Percentiles rank a stretch among this genome's conserved stretches.
Conservation (phyloP, 1,140 invertebrate genomes). For the Diuraphis noxia region DNA sequence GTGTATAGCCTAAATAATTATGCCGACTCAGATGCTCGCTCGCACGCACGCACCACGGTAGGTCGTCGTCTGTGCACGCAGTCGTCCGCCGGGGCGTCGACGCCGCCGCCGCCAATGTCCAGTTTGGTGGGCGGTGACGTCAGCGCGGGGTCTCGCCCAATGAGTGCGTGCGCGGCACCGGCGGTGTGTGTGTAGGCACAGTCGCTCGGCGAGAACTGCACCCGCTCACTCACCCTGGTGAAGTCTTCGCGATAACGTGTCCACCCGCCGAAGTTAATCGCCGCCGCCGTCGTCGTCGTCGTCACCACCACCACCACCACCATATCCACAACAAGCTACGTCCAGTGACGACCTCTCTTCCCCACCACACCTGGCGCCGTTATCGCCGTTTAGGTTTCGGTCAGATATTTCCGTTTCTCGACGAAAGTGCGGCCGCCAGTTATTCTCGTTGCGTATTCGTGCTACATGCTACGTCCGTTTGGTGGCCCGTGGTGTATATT, state of each 20-base stretch:
- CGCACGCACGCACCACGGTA: not conserved
- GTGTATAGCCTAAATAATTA: slow-evolving; percentile 43
- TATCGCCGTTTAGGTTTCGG: no score
- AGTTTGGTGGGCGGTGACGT: slow-evolving; percentile 51
- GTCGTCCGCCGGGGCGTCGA: slow-evolving; percentile 26
- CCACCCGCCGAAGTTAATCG: not conserved
- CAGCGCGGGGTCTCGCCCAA: slow-evolving; percentile 45
- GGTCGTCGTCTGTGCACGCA: not conserved
- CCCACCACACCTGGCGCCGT: no score
- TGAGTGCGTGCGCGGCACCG: not conserved
- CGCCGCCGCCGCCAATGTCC: slow-evolving; percentile 39
- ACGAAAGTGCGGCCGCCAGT: not conserved
- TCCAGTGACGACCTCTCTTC: not conserved
- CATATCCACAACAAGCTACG: no score
- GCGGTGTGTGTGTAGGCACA: not conserved
- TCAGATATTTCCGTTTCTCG: not conserved
- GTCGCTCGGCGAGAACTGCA: not conserved
- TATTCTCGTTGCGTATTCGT: no score
- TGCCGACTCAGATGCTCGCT: not conserved
- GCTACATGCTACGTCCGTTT: no score
- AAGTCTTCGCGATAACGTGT: not conserved
- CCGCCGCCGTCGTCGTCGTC: not conserved
- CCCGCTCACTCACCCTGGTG: slow-evolving; percentile 11
- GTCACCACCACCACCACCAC: no score
- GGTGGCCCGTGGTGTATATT: no score